These are phyloP conservation scores for Pseudochromis fuscus DNA, from an alignment of 2,797 vertebrate species.

Conservation along the genomic window DNA sequence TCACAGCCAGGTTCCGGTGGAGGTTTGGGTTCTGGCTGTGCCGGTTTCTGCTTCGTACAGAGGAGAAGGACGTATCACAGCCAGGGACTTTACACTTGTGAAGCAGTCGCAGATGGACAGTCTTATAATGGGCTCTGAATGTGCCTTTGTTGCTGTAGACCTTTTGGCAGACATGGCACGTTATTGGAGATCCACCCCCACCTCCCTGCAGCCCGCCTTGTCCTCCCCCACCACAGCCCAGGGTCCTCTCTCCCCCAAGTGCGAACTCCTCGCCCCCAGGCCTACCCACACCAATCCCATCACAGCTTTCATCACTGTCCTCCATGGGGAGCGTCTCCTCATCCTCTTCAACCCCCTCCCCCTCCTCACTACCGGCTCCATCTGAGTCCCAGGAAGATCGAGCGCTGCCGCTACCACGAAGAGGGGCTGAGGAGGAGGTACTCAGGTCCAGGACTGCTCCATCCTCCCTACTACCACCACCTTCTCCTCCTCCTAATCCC, in stretches of 20 bases:
- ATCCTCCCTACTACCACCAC: conserved; percentile 81
- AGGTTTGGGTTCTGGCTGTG: conserved; percentile 99
- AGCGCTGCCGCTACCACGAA: conserved; percentile 85
- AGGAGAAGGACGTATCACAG: conserved; percentile 95
- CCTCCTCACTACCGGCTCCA: conserved; percentile 88
- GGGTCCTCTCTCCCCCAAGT: conserved; percentile 82
- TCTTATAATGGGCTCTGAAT: conserved; percentile 97
- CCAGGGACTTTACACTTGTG: conserved; percentile 97
- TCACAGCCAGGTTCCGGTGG: conserved; percentile 89
- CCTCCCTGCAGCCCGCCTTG: conserved; percentile 80
- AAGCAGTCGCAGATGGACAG: conserved; percentile 94
- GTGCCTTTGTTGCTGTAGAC: conserved; percentile 97
- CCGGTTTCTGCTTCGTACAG: conserved; percentile 94
- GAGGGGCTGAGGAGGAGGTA: conserved; percentile 88
- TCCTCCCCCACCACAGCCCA: conserved; percentile 78
- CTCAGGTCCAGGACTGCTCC: conserved; percentile 93
- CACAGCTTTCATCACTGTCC: conserved; percentile 93
- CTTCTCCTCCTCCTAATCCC: conserved; percentile 37
- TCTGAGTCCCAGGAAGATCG: conserved; percentile 96
- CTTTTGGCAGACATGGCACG: conserved; percentile 96
- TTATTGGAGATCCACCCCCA: conserved; percentile 88
- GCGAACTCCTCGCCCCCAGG: conserved; percentile 81
- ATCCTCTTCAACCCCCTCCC: conserved; percentile 84
- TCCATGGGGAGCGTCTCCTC: conserved; percentile 80
- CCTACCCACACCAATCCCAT: conserved; percentile 75